phyloP scores from a whole-genome alignment of 1,140 invertebrate species.

The Doryteuthis pealeii region DNA sequence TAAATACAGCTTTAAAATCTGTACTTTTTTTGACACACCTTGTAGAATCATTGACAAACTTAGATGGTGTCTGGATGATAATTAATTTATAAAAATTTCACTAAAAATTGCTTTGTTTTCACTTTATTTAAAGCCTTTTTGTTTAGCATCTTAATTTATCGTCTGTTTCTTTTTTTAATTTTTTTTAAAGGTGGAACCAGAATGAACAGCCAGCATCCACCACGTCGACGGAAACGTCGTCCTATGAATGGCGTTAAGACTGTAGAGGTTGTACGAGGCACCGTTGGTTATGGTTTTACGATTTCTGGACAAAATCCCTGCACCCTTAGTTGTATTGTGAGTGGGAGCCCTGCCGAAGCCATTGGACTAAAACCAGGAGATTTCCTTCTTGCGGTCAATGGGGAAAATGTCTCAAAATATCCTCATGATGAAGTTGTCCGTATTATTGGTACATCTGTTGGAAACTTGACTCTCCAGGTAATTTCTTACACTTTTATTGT shows the following conservation, averaged over 20 bases:
- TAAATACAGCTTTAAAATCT: too few relatives aligned
- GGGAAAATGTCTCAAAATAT: slow-evolving; percentile 81
- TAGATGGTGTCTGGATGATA: too few relatives aligned
- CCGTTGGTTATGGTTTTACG: slow-evolving; percentile 87
- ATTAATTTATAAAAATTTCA: too few relatives aligned
- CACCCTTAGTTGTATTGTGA: slow-evolving; percentile 83
- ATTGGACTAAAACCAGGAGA: slow-evolving; percentile 87
- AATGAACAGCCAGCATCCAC: slow-evolving; percentile 29
- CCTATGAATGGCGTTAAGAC: slow-evolving; percentile 79
- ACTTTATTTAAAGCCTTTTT: too few relatives aligned
- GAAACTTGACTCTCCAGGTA: slow-evolving; percentile 72
- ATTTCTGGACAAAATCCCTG: slow-evolving; percentile 92
- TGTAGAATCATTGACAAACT: too few relatives aligned
- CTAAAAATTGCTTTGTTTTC: too few relatives aligned
- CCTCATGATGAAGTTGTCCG: slow-evolving; percentile 91
- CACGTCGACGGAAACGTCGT: slow-evolving; percentile 75
- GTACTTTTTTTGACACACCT: too few relatives aligned
- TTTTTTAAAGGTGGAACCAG: neutral
- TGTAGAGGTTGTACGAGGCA: slow-evolving; percentile 80
- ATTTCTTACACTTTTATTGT: neutral
- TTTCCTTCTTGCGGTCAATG: slow-evolving; percentile 88
- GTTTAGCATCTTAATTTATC: too few relatives aligned
- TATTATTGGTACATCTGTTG: slow-evolving; percentile 82
- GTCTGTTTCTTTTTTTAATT: too few relatives aligned
- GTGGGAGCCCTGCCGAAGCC: slow-evolving; percentile 78